Conservation (phyloP, 2,888 invertebrate genomes). For the Leptura quadrifasciata region DNA sequence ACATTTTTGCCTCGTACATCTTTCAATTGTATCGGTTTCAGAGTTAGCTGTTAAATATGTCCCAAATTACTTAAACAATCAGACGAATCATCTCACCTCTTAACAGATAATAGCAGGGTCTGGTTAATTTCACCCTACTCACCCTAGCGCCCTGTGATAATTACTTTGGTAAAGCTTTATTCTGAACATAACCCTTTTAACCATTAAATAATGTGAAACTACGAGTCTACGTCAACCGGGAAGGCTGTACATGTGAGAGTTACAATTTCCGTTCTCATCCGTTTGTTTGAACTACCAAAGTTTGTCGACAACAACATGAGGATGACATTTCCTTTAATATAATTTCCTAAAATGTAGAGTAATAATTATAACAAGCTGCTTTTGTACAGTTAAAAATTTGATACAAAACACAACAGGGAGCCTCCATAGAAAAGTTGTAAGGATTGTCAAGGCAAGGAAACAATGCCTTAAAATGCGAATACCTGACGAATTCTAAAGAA, state of each 20-base stretch:
- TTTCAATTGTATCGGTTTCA: too few relatives aligned
- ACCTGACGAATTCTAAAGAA: too few relatives aligned
- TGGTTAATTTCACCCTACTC: not conserved
- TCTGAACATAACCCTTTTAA: slow-evolving; percentile 2
- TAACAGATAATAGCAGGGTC: not conserved
- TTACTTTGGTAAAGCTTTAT: not conserved
- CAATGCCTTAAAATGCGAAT: too few relatives aligned
- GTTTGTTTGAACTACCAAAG: slow-evolving; percentile 3
- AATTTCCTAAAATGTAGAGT: not conserved
- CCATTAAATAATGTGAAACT: slow-evolving; percentile 7
- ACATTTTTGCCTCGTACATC: too few relatives aligned
- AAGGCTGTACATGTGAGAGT: not conserved
- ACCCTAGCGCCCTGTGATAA: not conserved
- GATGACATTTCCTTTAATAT: slow-evolving; percentile 1
- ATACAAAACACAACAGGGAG: too few relatives aligned
- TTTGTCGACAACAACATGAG: not conserved
- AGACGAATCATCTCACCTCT: not conserved
- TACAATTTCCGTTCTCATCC: not conserved
- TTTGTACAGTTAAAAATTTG: not conserved
- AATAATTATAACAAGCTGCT: not conserved
- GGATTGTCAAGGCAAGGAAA: too few relatives aligned
- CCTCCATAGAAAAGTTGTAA: too few relatives aligned
- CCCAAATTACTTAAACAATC: not conserved
- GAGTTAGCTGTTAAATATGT: not conserved
- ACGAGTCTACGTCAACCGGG: not conserved